Base-by-base conservation (phyloP, 2,113 vertebrate species). In the Aphyosemion australe region DNA sequence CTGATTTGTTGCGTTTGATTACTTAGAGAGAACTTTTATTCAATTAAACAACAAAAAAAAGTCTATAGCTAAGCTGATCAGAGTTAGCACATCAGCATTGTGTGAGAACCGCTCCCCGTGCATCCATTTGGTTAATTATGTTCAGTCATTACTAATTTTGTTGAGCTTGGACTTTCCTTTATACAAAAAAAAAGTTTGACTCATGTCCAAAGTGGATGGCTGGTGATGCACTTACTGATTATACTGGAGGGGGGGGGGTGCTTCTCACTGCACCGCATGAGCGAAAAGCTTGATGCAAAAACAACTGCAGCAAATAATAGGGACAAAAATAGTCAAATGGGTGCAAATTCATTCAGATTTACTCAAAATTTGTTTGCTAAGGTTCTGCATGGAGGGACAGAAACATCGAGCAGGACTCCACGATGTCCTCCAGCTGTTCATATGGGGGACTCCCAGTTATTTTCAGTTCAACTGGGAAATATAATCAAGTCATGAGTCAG, bases 41-140 rank as follows among this genome's bases (percentile, higher is more conserved):
- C 5, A 48, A 50, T 37, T 46, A 63, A 61, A 72, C 34, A 10
- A 42, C 3, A 60, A 39, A 41, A 60, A 55, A 71, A 66, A 51
- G 37, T 18, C 16, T 32, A 3, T 0, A 9, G 43, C 51, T 61
- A 13, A 63, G 63, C 54, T 82, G 2, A 55, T 53, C 49, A 63
- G 52, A 74, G 56, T 75, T 0, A 20, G 42, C 61, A 34, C 53
- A 59, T 69, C 67, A 69, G 51, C 26, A 34, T 67, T 50, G 67
- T 19, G 60, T 15, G 53, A 68, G 70, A 66, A 56, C 76, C 60
- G 21, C 58, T 65, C 45, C 69, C 61, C 50, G 65, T 53, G 65
- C 74, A 63, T 56, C 79, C 68, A 74, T 56, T 72, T 72, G 31
- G 58, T 50, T 76, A 64, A 81, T 81, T 79, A 50, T 61, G 53